A percentile compares a stretch with the other conserved stretches of the same genome.
Conservation (phyloP, 2,113 vertebrate genomes). For the Hippocampus barbouri region DNA sequence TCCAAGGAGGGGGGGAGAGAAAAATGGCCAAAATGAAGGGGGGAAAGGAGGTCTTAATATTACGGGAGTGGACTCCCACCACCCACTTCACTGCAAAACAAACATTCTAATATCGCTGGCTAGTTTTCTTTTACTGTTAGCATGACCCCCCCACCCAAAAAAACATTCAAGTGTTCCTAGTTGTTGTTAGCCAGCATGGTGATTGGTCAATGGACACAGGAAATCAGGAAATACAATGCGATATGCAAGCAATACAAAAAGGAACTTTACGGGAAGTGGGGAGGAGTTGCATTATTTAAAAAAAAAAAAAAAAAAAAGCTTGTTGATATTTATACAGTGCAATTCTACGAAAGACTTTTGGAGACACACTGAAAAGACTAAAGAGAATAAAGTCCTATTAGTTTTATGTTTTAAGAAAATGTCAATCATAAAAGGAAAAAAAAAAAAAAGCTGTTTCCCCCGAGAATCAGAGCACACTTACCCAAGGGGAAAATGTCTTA, state of each 20-base stretch:
- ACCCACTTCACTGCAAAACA: slow-evolving; percentile 32
- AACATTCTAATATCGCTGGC: slow-evolving; percentile 32
- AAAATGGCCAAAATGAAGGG: background rate
- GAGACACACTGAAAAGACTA: background rate
- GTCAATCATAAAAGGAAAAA: background rate
- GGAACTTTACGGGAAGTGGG: background rate
- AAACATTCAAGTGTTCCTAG: slow-evolving; percentile 60
- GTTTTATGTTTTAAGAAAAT: no score
- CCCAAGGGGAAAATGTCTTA: background rate
- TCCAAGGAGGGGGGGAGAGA: slow-evolving; percentile 41
- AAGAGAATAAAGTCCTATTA: background rate
- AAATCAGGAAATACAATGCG: slow-evolving; percentile 23
- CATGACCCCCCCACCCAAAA: slow-evolving; percentile 10
- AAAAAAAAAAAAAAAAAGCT: background rate
- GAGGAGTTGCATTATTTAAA: background rate
- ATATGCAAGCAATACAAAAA: slow-evolving; percentile 49
- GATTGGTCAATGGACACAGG: slow-evolving; percentile 51
- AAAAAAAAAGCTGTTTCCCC: background rate
- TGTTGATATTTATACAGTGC: slow-evolving; percentile 33
- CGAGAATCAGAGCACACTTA: background rate
- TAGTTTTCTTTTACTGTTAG: slow-evolving; percentile 30
- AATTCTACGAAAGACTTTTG: slow-evolving; percentile 3
- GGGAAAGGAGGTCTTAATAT: background rate
- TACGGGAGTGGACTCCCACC: background rate
- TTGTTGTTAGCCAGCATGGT: slow-evolving; percentile 55